Evolutionary conservation across 1,140 invertebrate species (phyloP).

Genomic region (Globodera ellingtonae): DNA sequence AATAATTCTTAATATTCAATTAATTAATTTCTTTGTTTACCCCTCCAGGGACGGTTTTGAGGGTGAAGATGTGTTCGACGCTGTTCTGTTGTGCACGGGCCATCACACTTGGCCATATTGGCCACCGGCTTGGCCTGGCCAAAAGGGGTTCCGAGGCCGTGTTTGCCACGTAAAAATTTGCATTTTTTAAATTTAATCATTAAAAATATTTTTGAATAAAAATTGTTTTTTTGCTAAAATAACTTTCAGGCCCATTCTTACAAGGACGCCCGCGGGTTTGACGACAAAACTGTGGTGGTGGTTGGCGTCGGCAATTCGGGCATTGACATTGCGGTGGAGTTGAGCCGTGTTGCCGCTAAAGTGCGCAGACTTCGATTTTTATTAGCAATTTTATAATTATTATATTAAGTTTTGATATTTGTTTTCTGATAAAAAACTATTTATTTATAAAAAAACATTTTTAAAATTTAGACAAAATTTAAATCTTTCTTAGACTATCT

Average conservation of each 20-base stretch:
- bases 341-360: slow-evolving; percentile 66
- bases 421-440: too few relatives aligned
- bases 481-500: too few relatives aligned
- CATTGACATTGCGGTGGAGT: slow-evolving; percentile 69
- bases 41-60: slow-evolving; percentile 15
- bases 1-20: too few relatives aligned
- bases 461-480: too few relatives aligned
- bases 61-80: slow-evolving; percentile 66
- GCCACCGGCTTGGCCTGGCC: slow-evolving; percentile 57
- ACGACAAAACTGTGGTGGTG: slow-evolving; percentile 67
- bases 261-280: slow-evolving; percentile 58
- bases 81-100: slow-evolving; percentile 58
- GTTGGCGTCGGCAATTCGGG: slow-evolving; percentile 71
- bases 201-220: too few relatives aligned
- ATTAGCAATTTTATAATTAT: neutral
- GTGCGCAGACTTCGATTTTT: slow-evolving; percentile 30
- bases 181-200: neutral
- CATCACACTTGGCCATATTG: slow-evolving; percentile 65
- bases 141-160: slow-evolving; percentile 66
- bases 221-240: neutral
- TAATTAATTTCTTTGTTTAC: too few relatives aligned
- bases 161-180: slow-evolving; percentile 63
- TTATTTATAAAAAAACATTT: too few relatives aligned
- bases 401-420: too few relatives aligned
- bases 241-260: slow-evolving; percentile 58